Evolutionary conservation across 2,888 invertebrate species (phyloP), one percentile per base, ranked within the genome.

Genomic region (Ischnura elegans): DNA sequence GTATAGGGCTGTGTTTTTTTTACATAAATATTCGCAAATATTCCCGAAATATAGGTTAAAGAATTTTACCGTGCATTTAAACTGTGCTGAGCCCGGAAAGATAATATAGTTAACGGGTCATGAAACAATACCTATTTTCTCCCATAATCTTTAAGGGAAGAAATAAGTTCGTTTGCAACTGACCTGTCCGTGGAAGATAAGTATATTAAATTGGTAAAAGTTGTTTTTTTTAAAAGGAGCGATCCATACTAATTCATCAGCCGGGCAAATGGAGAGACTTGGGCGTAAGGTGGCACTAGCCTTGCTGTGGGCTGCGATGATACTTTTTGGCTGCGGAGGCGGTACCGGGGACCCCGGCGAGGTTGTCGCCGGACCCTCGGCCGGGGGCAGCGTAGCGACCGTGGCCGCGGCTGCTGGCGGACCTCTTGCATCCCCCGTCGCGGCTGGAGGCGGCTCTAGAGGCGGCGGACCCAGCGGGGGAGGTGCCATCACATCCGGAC

Each of bases 251-350:
- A 8, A 51, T 19, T n/a, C 6, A 13, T 16, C 76, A 36, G 76
- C 76, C 36, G 36, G 8, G 51, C 51, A 55, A 43, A 90, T 90
- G 90, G 90, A 61, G 61, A 61, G 61, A 90, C 61, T 61, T 21
- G 25, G 61, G 61, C 61, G 45, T 13, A 90, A 66, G 90, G 61
- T 90, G n/a, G 90, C 90, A 42, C n/a, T 90, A n/a, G 90, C 90
- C 61, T 61, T 90, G 55, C 42, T 90, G 55, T 90, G 61, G 90
- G 90, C 61, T 45, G 47, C 47, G 90, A 90, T 90, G 55, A n/a
- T n/a, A n/a, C 51, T 90, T 43, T 13, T 90, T n/a, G 90, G 61
- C 10, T 43, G 90, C n/a, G 90, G 61, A 2, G 90, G 90, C 25
- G 90, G 90, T 0, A 90, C 61, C 2, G 87, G 87, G 36, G 51